Evolutionary conservation across 1,140 invertebrate genomes (phyloP).

Genomic region (Galendromus occidentalis): DNA sequence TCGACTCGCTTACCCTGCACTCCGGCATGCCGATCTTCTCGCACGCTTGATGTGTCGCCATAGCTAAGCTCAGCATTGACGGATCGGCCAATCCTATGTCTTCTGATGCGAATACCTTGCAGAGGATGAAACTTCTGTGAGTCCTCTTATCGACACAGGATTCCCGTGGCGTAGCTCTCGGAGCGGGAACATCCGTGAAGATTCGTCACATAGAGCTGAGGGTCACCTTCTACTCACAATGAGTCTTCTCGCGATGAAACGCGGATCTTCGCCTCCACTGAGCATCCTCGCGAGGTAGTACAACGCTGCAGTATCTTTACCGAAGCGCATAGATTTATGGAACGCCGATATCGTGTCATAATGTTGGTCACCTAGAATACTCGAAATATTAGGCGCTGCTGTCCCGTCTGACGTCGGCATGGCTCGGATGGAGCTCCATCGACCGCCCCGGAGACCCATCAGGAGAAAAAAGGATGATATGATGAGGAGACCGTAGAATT

Average conservation of each 20-base stretch:
- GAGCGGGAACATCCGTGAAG: no score
- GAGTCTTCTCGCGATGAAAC: constrained; percentile 54
- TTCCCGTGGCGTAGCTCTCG: no score
- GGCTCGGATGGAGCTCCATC: no score
- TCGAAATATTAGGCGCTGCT: no score
- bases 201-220: no score
- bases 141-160: no score
- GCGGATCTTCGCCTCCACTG: constrained; percentile 55
- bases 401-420: no score
- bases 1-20: constrained; percentile 36
- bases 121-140: not conserved
- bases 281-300: constrained; percentile 66
- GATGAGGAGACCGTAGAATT: no score
- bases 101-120: constrained; percentile 12
- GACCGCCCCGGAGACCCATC: no score
- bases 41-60: constrained; percentile 51
- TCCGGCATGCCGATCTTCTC: constrained; percentile 63
- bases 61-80: constrained; percentile 36
- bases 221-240: no score
- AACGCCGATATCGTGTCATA: constrained; percentile 62
- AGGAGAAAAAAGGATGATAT: no score
- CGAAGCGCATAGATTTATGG: constrained; percentile 63
- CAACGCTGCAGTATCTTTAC: constrained; percentile 54
- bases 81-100: constrained; percentile 33
- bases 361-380: constrained; percentile 43